Evolutionary conservation across 2,797 vertebrate genomes (phyloP), one percentile per base, ranked within the genome.

Genomic region (Limosa lapponica): DNA sequence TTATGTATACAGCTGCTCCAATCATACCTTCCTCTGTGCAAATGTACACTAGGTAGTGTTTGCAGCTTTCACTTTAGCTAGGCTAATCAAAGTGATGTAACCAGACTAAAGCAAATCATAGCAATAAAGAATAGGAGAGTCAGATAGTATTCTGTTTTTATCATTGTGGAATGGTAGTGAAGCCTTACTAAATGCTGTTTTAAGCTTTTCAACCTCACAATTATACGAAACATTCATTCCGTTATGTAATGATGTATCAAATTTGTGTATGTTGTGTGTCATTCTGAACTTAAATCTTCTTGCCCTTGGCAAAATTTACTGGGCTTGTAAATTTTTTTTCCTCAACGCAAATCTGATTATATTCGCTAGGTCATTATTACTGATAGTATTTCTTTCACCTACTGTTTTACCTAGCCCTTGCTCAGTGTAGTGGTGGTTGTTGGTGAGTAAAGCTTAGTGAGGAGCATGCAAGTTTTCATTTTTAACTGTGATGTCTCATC

Each of bases 361-460:
- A 44, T 72, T 91, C 0, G 0, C 39, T 51, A 64, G 16, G 11
- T 81, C 3, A 4, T 37, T 74, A 10, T 28, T 54, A 20, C 14
- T 71, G 49, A 37, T 34, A 74, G 1, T 49, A 34, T 67, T 66
- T 90, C 13, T 82, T 90, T 73, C 5, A 2, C 13, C n/a, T 13
- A 4, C 19, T 64, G 11, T 70, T 88, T 67, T 58, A 20, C 43
- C 3, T 71, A n/a, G 13, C 22, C 4, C 9, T 80, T 78, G 28
- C 39, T 43, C 49, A 67, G 10, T 48, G 32, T 77, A 39, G 12
- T 58, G 15, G 7, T 86, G 16, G 6, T 58, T 52, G 12, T 59
- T 67, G 37, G 57, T 70, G 36, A 32, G 13, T 58, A 49, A 65
- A 81, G 32, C 24, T 73, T 11, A 19, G 14, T 43, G n/a, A 87